Percentiles rank a stretch among this genome's conserved stretches.
phyloP scores from a whole-genome alignment of 2,113 vertebrate species.

The Phyllopteryx taeniolatus region DNA sequence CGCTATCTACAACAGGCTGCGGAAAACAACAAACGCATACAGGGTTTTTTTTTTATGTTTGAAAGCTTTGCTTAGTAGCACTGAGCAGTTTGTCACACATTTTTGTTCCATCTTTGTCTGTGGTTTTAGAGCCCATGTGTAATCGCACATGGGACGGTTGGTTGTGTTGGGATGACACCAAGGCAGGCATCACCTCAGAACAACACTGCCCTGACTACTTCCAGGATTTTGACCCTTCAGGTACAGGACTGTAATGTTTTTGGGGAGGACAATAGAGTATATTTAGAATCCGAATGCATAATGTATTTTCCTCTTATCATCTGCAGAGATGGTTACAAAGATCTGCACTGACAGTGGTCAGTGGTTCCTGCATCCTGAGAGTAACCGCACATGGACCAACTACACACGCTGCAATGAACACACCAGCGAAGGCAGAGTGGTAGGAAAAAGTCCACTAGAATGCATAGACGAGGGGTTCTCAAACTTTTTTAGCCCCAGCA shows the following conservation, averaged over 20 bases:
- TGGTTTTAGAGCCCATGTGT: conserved; percentile 76
- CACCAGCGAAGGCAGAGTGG: conserved; percentile 83
- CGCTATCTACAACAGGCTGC: not conserved
- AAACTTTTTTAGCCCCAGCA: too few relatives aligned
- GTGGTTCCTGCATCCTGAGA: conserved; percentile 92
- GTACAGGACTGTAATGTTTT: conserved; percentile 56
- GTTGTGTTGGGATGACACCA: conserved; percentile 91
- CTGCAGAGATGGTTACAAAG: conserved; percentile 90
- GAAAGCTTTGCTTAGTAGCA: not conserved
- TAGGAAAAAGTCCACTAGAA: conserved; percentile 46
- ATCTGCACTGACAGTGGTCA: conserved; percentile 84
- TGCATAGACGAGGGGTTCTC: not conserved
- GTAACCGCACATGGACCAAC: conserved; percentile 95
- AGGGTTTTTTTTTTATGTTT: not conserved
- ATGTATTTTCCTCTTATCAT: not conserved
- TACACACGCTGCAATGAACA: conserved; percentile 86
- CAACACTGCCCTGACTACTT: conserved; percentile 96
- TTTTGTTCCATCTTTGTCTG: not conserved
- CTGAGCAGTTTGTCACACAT: too few relatives aligned
- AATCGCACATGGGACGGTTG: conserved; percentile 97
- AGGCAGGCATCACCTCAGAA: conserved; percentile 76
- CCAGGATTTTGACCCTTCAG: conserved; percentile 93
- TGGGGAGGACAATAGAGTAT: not conserved
- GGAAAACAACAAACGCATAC: not conserved
- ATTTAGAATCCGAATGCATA: not conserved